Percentiles rank a stretch among this genome's conserved stretches.
phyloP scores from a whole-genome alignment of 2,113 vertebrate species.

The Cyanocitta stelleri region DNA sequence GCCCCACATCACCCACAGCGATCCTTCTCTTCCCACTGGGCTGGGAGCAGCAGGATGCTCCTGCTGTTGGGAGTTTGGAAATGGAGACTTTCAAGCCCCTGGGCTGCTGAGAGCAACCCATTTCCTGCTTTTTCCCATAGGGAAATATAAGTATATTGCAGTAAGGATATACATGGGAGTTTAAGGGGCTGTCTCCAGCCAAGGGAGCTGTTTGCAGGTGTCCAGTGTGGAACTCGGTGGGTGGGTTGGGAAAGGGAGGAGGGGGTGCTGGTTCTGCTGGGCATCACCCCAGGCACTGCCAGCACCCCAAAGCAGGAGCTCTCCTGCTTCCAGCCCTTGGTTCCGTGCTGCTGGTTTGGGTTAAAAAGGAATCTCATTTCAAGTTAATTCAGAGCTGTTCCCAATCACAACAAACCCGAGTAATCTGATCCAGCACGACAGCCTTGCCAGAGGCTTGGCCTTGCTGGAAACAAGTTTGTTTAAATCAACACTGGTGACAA shows the following conservation, averaged over 20 bases:
- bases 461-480: background rate
- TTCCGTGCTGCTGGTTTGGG: background rate
- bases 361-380: background rate
- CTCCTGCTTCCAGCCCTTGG: background rate
- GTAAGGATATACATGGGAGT: fast-evolving
- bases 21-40: background rate
- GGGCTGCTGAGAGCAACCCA: background rate
- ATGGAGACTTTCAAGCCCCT: background rate
- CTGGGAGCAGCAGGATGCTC: background rate
- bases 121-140: background rate
- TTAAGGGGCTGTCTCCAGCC: background rate
- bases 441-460: background rate
- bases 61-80: background rate
- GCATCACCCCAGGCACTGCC: background rate
- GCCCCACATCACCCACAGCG: fast-evolving
- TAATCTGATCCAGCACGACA: background rate
- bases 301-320: background rate
- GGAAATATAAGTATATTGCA: fast-evolving
- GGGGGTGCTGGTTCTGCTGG: background rate
- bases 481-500: background rate
- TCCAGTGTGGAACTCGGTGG: background rate
- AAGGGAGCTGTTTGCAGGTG: background rate
- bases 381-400: background rate
- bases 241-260: background rate
- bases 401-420: background rate